Percentiles rank a stretch among this genome's conserved stretches.
These are phyloP conservation scores for Sisor rabdophorus DNA, from an alignment of 2,113 vertebrate genomes.

Conservation along the genomic window DNA sequence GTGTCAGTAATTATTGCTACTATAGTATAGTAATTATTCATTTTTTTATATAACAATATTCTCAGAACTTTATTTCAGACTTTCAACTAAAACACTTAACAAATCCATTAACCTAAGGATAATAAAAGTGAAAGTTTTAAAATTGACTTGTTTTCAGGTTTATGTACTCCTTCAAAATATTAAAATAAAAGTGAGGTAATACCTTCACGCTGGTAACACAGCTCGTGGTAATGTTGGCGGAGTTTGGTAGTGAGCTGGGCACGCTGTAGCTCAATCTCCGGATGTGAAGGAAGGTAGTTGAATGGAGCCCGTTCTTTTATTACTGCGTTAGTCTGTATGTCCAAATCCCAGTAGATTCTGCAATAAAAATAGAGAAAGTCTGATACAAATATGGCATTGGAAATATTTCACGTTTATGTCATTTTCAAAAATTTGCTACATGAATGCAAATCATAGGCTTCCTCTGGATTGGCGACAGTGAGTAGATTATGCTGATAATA, in stretches of 20 bases:
- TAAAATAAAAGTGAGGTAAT: neutral
- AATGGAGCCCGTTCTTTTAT: constrained; percentile 80
- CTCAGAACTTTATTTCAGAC: too few species aligned
- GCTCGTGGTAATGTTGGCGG: constrained; percentile 91
- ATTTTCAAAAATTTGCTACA: neutral
- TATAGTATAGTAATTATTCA: too few species aligned
- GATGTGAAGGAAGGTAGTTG: constrained; percentile 81
- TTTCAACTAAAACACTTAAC: too few species aligned
- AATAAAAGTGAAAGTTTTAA: too few species aligned
- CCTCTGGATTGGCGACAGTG: too few species aligned
- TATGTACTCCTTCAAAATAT: too few species aligned
- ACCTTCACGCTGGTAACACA: constrained; percentile 92
- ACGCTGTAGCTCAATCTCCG: constrained; percentile 89
- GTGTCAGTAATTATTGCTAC: too few species aligned
- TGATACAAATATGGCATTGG: neutral
- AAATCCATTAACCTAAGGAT: too few species aligned
- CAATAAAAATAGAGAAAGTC: neutral
- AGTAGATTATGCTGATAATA: too few species aligned
- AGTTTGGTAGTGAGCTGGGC: constrained; percentile 93
- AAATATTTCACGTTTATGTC: neutral
- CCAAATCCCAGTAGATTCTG: constrained; percentile 94
- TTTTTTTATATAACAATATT: too few species aligned
- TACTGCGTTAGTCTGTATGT: constrained; percentile 90
- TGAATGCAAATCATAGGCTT: neutral
- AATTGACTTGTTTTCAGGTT: too few species aligned